Evolutionary conservation across 2,797 vertebrate genomes (phyloP), one percentile per base, ranked within the genome.

Genomic region (Lacerta bilineata): DNA sequence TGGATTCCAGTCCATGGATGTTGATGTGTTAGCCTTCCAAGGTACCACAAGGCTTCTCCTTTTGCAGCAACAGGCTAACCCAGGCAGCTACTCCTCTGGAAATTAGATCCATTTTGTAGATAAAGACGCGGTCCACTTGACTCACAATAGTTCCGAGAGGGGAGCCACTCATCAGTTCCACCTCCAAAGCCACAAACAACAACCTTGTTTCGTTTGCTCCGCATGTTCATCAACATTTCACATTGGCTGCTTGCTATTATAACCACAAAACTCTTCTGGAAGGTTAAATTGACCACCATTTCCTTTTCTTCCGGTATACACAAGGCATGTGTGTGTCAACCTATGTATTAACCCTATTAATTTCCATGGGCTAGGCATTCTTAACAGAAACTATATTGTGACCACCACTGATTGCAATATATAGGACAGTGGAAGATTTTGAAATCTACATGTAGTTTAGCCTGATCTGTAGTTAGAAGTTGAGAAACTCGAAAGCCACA

Each of bases 191-290:
- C 9, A 59, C 36, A 39, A 41, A 10, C 5, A 71, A 29, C 69
- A 71, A 15, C n/a, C n/a, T n/a, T n/a, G 10, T 15, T 9, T 39
- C 2, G 10, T n/a, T 17, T 39, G 36, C 18, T 75, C 39, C n/a
- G 43, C 33, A 27, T 46, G 39, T 75, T 76, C 55, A 55, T 13
- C 39, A 33, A 69, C 36, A 36, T 25, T 39, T 55, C 2, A 5
- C 36, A 29, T 69, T 83, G 36, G 20, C 18, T 84, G 39, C 61
- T 46, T 88, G 33, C 64, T 84, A 64, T 27, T 27, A 72, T 59
- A 80, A 68, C 9, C 46, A n/a, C 43, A 76, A 88, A 43, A 13
- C 69, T 71, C 86, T 76, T 41, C 20, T 55, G 59, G 77, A 88
- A 83, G 61, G 13, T 83, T 66, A 36, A 87, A 87, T 15, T 39